Evolutionary conservation across 2,888 invertebrate genomes (phyloP).

Genomic region (Villa cingulata): DNA sequence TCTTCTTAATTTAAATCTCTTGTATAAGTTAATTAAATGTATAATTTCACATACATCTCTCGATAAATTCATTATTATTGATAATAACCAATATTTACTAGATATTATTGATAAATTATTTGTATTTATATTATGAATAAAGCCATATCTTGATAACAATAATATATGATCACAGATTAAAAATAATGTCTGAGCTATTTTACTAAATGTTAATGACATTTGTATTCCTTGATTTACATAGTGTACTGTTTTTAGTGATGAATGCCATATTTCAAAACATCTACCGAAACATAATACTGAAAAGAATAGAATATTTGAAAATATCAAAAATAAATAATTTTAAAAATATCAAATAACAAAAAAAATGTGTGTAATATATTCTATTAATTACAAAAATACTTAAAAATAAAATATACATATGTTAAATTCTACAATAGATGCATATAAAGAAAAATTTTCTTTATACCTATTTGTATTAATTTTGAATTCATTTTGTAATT

Average conservation of each 20-base stretch:
- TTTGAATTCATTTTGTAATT: too few relatives aligned
- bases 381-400: background rate
- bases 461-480: too few relatives aligned
- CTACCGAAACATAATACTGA: slow-evolving; percentile 75
- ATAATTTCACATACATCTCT: slow-evolving; percentile 77
- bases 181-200: slow-evolving; percentile 64
- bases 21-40: slow-evolving; percentile 45
- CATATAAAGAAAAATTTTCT: too few relatives aligned
- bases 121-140: slow-evolving; percentile 48
- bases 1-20: slow-evolving; percentile 28
- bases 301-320: slow-evolving; percentile 31
- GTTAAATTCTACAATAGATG: too few relatives aligned
- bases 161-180: slow-evolving; percentile 75
- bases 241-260: slow-evolving; percentile 55
- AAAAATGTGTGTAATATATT: too few relatives aligned
- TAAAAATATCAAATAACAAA: background rate
- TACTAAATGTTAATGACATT: slow-evolving; percentile 60
- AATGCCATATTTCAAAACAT: slow-evolving; percentile 67
- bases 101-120: slow-evolving; percentile 61
- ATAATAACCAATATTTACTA: slow-evolving; percentile 74
- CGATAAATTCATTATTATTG: slow-evolving; percentile 62
- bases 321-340: background rate
- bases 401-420: too few relatives aligned
- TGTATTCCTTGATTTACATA: slow-evolving; percentile 58
- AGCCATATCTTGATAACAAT: slow-evolving; percentile 67